Evolutionary conservation across 37 sponge, comb jelly and placozoan species (phyloP).

Genomic region (Aphrocallistes beatrix): DNA sequence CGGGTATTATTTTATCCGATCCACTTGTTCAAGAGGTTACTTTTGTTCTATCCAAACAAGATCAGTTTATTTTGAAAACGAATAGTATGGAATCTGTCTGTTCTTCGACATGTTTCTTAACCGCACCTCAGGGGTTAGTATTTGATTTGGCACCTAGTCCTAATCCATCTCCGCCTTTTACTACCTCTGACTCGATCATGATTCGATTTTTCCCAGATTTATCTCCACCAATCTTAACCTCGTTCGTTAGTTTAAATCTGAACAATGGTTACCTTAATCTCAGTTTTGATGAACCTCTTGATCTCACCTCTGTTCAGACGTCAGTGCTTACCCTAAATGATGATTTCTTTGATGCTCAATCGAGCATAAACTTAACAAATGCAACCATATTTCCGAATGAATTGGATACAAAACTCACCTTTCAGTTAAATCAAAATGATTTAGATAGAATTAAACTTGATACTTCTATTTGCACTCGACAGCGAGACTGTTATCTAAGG

Average conservation of each 20-base stretch:
- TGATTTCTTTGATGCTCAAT: slow-evolving; percentile 37
- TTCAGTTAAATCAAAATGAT: slow-evolving; percentile 25
- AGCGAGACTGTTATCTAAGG: slow-evolving; percentile 41
- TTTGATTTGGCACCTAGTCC: slow-evolving; percentile 53
- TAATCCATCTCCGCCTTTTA: slow-evolving; percentile 30
- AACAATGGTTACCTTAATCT: slow-evolving; percentile 40
- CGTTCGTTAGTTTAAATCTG: slow-evolving; percentile 52
- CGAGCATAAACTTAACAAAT: slow-evolving; percentile 36
- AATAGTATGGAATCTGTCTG: neutral
- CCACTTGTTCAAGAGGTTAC: neutral
- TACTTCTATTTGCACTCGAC: slow-evolving; percentile 37
- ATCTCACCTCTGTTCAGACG: slow-evolving; percentile 20
- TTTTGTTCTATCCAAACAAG: neutral
- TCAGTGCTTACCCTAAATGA: slow-evolving; percentile 33
- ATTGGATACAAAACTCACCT: slow-evolving; percentile 27
- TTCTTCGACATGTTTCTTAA: neutral
- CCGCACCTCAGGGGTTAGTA: slow-evolving; percentile 15
- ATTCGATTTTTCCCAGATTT: slow-evolving; percentile 32
- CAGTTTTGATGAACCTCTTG: slow-evolving; percentile 63
- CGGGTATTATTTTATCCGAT: neutral
- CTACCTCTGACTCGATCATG: neutral
- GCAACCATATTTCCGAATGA: slow-evolving; percentile 20
- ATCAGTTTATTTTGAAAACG: neutral
- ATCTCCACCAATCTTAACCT: slow-evolving; percentile 33
- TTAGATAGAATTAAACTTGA: slow-evolving; percentile 32